A percentile compares a stretch with the other conserved stretches of the same genome.
phyloP scores from a whole-genome alignment of 2,888 invertebrate species.

The Trissolcus brochymenae region DNA sequence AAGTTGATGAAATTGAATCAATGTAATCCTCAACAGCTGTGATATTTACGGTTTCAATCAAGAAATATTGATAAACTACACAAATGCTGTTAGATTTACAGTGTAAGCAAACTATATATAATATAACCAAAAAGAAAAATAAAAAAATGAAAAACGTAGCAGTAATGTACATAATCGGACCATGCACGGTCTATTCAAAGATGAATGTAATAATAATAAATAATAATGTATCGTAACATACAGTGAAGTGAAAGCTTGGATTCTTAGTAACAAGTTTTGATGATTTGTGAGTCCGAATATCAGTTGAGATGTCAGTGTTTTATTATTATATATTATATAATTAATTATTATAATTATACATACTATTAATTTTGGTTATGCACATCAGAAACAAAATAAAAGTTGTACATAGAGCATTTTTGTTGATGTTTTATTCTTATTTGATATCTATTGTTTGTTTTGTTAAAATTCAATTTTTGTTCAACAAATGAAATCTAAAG shows the following conservation, averaged over 20 bases:
- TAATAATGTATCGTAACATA: conserved; percentile 32
- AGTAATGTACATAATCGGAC: not conserved
- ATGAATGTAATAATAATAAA: conserved; percentile 2
- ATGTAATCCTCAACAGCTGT: conserved; percentile 45
- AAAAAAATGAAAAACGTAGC: not conserved
- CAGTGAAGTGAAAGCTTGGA: conserved; percentile 63
- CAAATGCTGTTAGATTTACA: conserved; percentile 31
- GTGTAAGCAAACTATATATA: not conserved
- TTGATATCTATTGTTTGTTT: conserved; percentile 34
- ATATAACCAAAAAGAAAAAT: no score
- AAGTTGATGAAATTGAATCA: conserved; percentile 16
- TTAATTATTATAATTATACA: conserved; percentile 62
- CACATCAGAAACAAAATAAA: conserved; percentile 68
- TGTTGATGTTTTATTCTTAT: conserved; percentile 69
- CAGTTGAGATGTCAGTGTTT: conserved; percentile 58
- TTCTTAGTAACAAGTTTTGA: conserved; percentile 66
- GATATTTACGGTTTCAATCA: conserved; percentile 36
- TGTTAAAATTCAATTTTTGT: not conserved
- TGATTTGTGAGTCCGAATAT: conserved; percentile 47
- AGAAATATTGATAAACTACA: conserved; percentile 16
- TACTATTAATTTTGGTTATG: conserved; percentile 48
- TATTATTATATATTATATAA: conserved; percentile 61
- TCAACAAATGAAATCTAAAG: not conserved
- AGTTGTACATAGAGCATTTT: conserved; percentile 74
- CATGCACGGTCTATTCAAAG: not conserved